A percentile compares a stretch with the other conserved stretches of the same genome.
Conservation (phyloP, 2,888 invertebrate genomes). For the Callyntrura guangdongensis region DNA sequence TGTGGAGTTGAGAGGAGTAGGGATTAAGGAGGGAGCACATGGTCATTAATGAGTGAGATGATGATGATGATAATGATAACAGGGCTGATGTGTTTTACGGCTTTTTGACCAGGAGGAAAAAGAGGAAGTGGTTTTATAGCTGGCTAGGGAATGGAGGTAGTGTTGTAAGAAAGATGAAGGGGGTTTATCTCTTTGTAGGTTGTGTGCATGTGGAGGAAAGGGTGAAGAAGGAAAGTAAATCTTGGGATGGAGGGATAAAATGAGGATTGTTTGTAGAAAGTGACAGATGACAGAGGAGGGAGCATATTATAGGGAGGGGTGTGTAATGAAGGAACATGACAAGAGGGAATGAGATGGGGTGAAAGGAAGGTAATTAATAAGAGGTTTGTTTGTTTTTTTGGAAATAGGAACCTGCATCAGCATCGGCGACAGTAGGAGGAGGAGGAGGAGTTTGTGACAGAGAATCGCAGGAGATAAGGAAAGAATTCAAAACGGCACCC, state of each 20-base stretch:
- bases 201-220: background rate
- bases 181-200: too few relatives aligned
- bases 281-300: background rate
- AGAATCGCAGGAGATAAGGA: slow-evolving; percentile 7
- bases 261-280: background rate
- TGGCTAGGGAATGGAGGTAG: slow-evolving; percentile 41
- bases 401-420: slow-evolving; percentile 66
- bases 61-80: slow-evolving; percentile 11
- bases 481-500: background rate
- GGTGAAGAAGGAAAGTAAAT: slow-evolving; percentile 43
- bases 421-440: slow-evolving; percentile 52
- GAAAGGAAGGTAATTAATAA: background rate
- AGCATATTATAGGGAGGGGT: too few relatives aligned
- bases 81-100: background rate
- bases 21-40: slow-evolving; percentile 50
- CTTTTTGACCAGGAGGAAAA: slow-evolving; percentile 30
- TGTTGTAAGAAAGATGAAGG: too few relatives aligned
- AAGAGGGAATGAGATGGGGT: background rate
- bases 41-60: slow-evolving; percentile 27
- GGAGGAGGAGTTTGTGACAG: background rate
- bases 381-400: slow-evolving; percentile 24
- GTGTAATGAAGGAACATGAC: background rate
- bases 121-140: slow-evolving; percentile 66
- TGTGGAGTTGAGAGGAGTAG: background rate
- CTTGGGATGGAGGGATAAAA: background rate